Base-by-base conservation (phyloP, 2,113 vertebrate species). In the Spizaetus ornatus region DNA sequence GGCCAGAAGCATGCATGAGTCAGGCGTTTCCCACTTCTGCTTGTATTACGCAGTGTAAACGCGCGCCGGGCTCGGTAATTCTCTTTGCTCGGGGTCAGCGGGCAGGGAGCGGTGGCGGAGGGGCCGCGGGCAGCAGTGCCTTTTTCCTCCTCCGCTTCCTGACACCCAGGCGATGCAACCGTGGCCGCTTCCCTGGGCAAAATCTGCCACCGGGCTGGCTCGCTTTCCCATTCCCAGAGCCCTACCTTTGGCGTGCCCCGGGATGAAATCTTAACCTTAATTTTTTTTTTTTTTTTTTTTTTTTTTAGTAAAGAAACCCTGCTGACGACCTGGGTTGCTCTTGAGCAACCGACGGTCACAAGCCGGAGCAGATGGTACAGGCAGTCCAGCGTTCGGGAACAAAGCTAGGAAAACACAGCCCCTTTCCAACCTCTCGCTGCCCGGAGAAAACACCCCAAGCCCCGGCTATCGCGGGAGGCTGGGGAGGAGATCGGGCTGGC, bases 21-120 rank as follows among this genome's bases (percentile, higher is more conserved):
- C 92, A 96, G 92, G 76, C 94, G 7, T 79, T 98, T 96, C 95
- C 94, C 93, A 93, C 95, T 96, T 92, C 89, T 97, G 94, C 94
- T 91, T 58, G 88, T 90, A 0, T 91, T 93, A 92, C 78, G 65
- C 91, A 14, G 74, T 9, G 74, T 56, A 7, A 6, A 53, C 43
- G 77, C 23, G 45, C 45, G 45, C 71, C 53, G 27, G 73, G 53
- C 95, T 88, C 29, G 16, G 83, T 65, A 86, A 53, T 47, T 86
- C 80, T 34, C 59, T 7, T 38, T 13, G 90, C 89, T 82, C 45
- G 32, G 91, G 95, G 90, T 70, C 95, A 91, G 87, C 16, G 12
- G 62, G 77, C 48, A 17, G 89, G 72, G 61, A 78, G 62, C 13
- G 8, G 42, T 2, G 34, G 45, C 6, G 11, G 16, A 32, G 67